Base-by-base conservation (phyloP, 2,888 invertebrate genomes). In the Crematogaster levior region DNA sequence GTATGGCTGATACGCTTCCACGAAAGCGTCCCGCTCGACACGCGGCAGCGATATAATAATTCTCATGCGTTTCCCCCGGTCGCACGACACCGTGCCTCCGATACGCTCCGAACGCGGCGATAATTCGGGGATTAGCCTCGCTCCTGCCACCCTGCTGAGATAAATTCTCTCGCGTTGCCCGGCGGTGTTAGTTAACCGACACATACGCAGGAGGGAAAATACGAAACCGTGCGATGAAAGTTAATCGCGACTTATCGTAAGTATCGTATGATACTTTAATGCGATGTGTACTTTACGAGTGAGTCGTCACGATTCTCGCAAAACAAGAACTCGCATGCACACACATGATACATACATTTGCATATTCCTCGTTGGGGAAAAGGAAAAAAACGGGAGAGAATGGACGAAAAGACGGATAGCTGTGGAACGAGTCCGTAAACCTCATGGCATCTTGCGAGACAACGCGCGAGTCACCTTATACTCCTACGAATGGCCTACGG, bases 401-500 rank as follows among this genome's bases (percentile, higher is more conserved):
- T 18, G 27, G n/a, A n/a, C 37, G 60, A 5, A 80, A 48, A 30
- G 53, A 24, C 21, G 30, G 21, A 74, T 70, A 21, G 63, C 56
- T 66, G 15, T 4, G 27, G n/a, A 58, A 40, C 24, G 53, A 46
- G 70, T 40, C 30, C 63, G n/a, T 34, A 77, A 84, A 86, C 75
- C 63, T 68, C 63, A 48, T 74, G 74, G 66, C 60, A 53, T 43
- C 40, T 18, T 3, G 46, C 65, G 53, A 51, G 70, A 40, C 51
- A 68, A 53, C 81, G 27, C 72, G 77, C 46, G 63, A 81, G 58
- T 63, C 72, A 79, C 81, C 85, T 77, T 27, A 34, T 24, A 87
- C 89, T 89, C 87, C 88, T 86, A 89, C 89, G 86, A 90, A 84
- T 85, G 83, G 85, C 90, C 90, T 85, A 81, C 86, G 90, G 90